Base-by-base conservation (phyloP, 2,888 invertebrate species). In the Aricia artaxerxes region DNA sequence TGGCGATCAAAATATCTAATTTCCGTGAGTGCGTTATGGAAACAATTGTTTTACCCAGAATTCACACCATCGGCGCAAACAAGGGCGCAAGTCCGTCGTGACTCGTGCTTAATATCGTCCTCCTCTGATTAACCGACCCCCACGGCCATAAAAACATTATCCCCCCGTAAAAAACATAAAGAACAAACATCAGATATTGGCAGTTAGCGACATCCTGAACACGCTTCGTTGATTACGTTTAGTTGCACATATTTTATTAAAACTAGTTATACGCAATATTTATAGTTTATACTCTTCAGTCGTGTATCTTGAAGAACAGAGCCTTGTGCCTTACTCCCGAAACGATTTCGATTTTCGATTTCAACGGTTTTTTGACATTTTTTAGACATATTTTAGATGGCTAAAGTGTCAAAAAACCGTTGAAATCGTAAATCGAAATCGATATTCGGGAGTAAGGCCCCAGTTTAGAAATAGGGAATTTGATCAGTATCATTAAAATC, bases 141-240 rank as follows among this genome's bases (percentile, higher is more conserved):
- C 85, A 44, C 44, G 88, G 90, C 93, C 93, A 92, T 94, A 94
- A 94, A 94, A 94, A 94, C 94, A 94, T 94, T 94, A 94, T 93
- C 92, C 92, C 93, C 90, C 90, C 89, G 88, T 91, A 92, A 94
- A 94, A 93, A 94, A 91, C 92, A 93, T 93, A 93, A 93, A 94
- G 91, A 92, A 92, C 90, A 91, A 92, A 93, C 90, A 93, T 93
- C 92, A 90, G 93, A 92, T 92, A 92, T 94, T 93, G 93, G 92
- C 93, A 92, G 91, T 93, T 93, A 92, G 90, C 86, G 87, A 86
- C 91, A 91, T 90, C 90, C 90, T 86, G 88, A 87, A 87, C 87
- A 88, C 90, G 89, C 91, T 90, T 88, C 85, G 84, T 86, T 89
- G 93, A 93, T 93, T 92, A 90, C 86, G 90, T 91, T 89, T 77